These are phyloP conservation scores for Magallana nippona DNA, from an alignment of 2,888 invertebrate species.

Conservation along the genomic window DNA sequence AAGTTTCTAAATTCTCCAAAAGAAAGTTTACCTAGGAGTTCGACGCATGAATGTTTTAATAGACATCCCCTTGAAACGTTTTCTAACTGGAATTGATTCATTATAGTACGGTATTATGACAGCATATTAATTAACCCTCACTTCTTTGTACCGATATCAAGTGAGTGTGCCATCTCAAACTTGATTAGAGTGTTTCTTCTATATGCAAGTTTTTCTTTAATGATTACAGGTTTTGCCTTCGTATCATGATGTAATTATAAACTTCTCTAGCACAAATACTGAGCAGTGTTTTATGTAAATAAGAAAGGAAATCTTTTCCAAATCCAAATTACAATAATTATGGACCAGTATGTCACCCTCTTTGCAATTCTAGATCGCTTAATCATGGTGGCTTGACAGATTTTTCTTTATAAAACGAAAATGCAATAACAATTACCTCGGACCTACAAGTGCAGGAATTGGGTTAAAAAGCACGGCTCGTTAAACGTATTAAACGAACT, in stretches of 20 bases:
- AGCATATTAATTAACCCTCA: too few species aligned
- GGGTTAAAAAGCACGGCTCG: not conserved
- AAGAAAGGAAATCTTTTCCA: not conserved
- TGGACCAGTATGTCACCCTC: conserved; percentile 7
- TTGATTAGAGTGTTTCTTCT: too few species aligned
- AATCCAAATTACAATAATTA: conserved; percentile 23
- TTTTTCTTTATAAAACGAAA: conserved; percentile 9
- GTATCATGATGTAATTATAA: not conserved
- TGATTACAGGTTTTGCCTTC: too few species aligned
- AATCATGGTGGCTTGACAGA: conserved; percentile 14
- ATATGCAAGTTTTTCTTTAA: too few species aligned
- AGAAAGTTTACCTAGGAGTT: too few species aligned
- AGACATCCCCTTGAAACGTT: too few species aligned
- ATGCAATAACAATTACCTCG: not conserved
- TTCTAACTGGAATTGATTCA: too few species aligned
- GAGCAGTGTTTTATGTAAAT: not conserved
- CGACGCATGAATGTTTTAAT: too few species aligned
- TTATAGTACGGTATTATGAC: too few species aligned
- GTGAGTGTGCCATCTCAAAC: too few species aligned
- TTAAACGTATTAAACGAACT: not conserved
- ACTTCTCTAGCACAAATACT: not conserved
- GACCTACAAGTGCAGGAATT: conserved; percentile 27
- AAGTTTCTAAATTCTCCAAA: too few species aligned
- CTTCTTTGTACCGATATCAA: too few species aligned
- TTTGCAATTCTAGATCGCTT: not conserved